Evolutionary conservation across 2,888 invertebrate species (phyloP), one percentile per base, ranked within the genome.

Genomic region (Spisula subtruncata): DNA sequence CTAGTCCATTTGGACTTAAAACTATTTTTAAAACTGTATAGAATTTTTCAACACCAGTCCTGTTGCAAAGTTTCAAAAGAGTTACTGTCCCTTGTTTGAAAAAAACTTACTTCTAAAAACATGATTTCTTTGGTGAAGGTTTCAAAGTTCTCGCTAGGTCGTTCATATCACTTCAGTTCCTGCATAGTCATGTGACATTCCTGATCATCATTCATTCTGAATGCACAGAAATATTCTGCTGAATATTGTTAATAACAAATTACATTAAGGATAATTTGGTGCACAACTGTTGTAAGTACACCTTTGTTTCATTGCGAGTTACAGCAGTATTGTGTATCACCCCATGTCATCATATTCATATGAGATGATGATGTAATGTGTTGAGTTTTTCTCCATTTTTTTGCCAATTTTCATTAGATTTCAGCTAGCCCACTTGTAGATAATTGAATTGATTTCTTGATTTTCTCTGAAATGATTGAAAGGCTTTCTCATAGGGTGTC

Each of bases 381-480:
- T 18, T 54, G 14, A n/a, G n/a, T n/a, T n/a, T n/a, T n/a, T n/a
- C n/a, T n/a, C n/a, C n/a, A n/a, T n/a, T n/a, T 66, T 66, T 66
- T 66, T 66, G 25, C 25, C 60, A 66, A 66, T 66, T 66, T 66
- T 25, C 60, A 66, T 25, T 51, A 51, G 12, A 14, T 14, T 1
- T 66, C 25, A 66, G n/a, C n/a, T n/a, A n/a, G 60, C n/a, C 25
- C 60, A 25, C 60, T 66, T 66, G 60, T 66, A n/a, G 60, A 66
- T 66, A 66, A 66, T 66, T 66, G 60, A 25, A 66, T 66, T n/a
- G 60, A 66, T 66, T n/a, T 66, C 60, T 66, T 66, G 60, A 66
- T 66, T 66, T 66, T 25, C 60, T 66, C 60, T 66, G 60, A 66
- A n/a, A 66, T 66, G 51, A 66, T 66, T 66, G 25, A 66, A 66